These are phyloP conservation scores for Scaptomyza pallida DNA, from an alignment of 1,140 invertebrate species.

Conservation along the genomic window DNA sequence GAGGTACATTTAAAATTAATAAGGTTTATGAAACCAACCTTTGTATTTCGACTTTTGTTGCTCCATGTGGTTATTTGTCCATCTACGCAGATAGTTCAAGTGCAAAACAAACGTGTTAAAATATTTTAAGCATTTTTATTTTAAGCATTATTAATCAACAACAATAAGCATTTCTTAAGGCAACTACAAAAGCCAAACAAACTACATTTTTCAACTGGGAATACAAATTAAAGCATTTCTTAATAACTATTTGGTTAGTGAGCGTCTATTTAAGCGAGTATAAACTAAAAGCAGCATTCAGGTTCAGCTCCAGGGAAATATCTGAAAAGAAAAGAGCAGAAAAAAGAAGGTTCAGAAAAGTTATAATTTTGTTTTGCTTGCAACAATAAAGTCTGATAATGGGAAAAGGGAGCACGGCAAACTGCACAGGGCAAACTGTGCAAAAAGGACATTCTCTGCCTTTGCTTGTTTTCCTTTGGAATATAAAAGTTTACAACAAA, in stretches of 20 bases:
- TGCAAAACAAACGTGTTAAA: constrained; percentile 51
- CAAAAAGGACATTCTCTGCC: constrained; percentile 31
- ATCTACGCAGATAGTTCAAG: neutral
- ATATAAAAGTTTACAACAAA: constrained; percentile 77
- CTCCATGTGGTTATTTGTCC: neutral
- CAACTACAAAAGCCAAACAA: constrained; percentile 56
- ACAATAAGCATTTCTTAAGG: constrained; percentile 26
- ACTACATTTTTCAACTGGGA: constrained; percentile 45
- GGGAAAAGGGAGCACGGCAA: constrained; percentile 8
- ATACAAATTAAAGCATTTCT: constrained; percentile 59
- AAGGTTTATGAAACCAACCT: constrained; percentile 5
- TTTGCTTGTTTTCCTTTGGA: constrained; percentile 57
- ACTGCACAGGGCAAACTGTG: constrained; percentile 30
- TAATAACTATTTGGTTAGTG: constrained; percentile 63
- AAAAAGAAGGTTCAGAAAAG: constrained; percentile 29
- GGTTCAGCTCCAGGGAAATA: constrained; percentile 36
- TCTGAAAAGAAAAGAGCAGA: constrained; percentile 53
- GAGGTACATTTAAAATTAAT: constrained; percentile 19
- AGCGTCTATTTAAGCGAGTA: constrained; percentile 58
- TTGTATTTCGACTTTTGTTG: neutral
- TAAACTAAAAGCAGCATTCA: constrained; percentile 38
- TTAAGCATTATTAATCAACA: constrained; percentile 33
- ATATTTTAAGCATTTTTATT: constrained; percentile 68
- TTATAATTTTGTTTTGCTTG: constrained; percentile 59
- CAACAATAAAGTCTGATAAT: constrained; percentile 45